These are phyloP conservation scores for Amphipoea oculea DNA, from an alignment of 2,888 invertebrate genomes.

Conservation along the genomic window DNA sequence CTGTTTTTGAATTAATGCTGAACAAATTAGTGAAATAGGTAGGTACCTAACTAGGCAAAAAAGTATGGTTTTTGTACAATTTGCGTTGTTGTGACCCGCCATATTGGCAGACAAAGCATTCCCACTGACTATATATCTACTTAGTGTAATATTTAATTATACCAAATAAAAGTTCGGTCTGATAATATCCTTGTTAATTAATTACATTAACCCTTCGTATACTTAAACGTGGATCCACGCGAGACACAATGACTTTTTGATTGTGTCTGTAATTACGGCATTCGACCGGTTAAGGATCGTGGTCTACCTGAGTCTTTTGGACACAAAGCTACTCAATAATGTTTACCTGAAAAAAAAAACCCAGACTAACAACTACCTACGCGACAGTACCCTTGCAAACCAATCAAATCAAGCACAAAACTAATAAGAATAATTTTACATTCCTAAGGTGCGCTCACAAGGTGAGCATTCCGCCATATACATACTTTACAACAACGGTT, in stretches of 20 bases:
- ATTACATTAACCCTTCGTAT: background rate
- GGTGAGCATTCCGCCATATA: background rate
- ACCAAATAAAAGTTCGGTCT: background rate
- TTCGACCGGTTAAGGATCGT: background rate
- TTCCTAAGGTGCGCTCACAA: background rate
- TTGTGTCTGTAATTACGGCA: too few relatives aligned
- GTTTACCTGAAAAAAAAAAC: background rate
- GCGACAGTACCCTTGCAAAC: background rate
- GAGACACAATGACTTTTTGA: too few relatives aligned
- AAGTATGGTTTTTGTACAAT: constrained; percentile 20
- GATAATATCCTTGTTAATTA: background rate
- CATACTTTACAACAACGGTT: background rate
- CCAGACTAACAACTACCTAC: background rate
- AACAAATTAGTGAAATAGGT: background rate
- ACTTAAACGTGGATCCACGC: too few relatives aligned
- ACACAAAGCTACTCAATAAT: background rate
- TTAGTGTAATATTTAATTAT: background rate
- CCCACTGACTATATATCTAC: background rate
- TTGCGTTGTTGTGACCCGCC: background rate
- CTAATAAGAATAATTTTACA: background rate
- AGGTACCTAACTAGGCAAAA: background rate
- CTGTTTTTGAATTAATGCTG: constrained; percentile 8
- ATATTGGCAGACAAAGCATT: background rate
- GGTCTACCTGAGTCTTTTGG: background rate
- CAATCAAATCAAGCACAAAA: background rate